Percentiles rank a stretch among this genome's conserved stretches.
Conservation (phyloP, 1,140 invertebrate genomes). For the Saccostrea glomerata region DNA sequence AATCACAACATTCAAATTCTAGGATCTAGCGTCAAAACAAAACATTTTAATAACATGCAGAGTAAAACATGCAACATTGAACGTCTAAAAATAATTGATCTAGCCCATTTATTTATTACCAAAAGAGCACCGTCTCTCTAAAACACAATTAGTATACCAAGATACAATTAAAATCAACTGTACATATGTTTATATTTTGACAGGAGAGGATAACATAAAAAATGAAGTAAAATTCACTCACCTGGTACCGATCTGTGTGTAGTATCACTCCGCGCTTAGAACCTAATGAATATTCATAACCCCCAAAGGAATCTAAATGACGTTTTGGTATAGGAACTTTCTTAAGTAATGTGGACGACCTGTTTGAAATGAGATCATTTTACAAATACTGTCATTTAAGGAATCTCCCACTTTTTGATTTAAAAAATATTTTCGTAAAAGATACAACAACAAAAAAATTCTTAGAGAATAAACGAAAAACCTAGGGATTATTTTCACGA, state of each 20-base stretch:
- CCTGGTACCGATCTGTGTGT: conserved; percentile 73
- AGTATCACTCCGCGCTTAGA: conserved; percentile 70
- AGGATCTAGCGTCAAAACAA: background rate
- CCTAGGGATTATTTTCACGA: conserved; percentile 8
- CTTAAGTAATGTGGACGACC: conserved; percentile 74
- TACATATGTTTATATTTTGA: background rate
- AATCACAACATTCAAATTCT: conserved; percentile 8
- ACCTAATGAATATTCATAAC: conserved; percentile 66
- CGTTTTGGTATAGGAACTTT: conserved; percentile 71
- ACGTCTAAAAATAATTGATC: background rate
- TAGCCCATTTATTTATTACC: background rate
- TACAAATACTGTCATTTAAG: background rate
- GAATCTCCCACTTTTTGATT: too few relatives aligned
- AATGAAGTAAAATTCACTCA: conserved; percentile 8
- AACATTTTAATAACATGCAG: background rate
- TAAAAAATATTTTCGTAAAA: too few relatives aligned
- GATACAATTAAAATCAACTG: background rate
- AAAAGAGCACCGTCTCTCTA: conserved; percentile 24
- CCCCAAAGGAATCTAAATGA: conserved; percentile 71
- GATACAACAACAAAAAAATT: background rate
- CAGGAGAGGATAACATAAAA: background rate
- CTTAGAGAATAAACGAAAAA: background rate
- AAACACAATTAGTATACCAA: background rate
- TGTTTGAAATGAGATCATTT: conserved; percentile 31
- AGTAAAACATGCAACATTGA: background rate